phyloP scores from a whole-genome alignment of 2,113 vertebrate genomes.

The Lonchura striata region DNA sequence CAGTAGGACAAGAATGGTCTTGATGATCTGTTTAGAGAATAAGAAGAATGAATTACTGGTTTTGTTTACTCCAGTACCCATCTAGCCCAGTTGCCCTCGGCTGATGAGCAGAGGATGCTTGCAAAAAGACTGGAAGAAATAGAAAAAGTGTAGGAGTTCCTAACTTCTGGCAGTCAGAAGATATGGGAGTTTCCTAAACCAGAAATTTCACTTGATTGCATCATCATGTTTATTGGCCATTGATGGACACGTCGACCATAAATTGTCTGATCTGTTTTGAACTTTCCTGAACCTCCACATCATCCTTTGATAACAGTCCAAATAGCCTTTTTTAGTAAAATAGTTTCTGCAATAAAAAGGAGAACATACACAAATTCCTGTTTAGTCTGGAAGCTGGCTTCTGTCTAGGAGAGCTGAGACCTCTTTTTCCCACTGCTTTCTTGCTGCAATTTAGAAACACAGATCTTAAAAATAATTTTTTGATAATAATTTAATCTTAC shows the following conservation, averaged over 20 bases:
- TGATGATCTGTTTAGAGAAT: background rate
- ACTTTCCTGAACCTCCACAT: constrained; percentile 9
- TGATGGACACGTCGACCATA: background rate
- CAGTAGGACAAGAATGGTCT: background rate
- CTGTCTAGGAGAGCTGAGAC: background rate
- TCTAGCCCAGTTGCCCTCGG: background rate
- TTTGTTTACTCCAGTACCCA: background rate
- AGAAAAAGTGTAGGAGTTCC: background rate
- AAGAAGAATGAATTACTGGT: background rate
- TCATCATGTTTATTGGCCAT: constrained; percentile 24
- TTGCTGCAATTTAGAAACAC: background rate
- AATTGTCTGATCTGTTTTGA: background rate
- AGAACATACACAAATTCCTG: background rate
- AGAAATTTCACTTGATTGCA: constrained; percentile 44
- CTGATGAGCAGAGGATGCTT: background rate
- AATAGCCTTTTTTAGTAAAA: constrained; percentile 18
- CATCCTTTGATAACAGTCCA: constrained; percentile 7
- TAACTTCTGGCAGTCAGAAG: background rate
- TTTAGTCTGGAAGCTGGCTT: background rate
- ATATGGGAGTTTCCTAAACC: constrained; percentile 33
- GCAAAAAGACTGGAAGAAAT: background rate
- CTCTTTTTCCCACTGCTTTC: background rate
- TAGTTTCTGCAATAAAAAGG: background rate
- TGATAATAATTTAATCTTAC: background rate
- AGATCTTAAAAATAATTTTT: background rate